These are phyloP conservation scores for Desoria tigrina DNA, from an alignment of 2,888 invertebrate species.

Conservation along the genomic window DNA sequence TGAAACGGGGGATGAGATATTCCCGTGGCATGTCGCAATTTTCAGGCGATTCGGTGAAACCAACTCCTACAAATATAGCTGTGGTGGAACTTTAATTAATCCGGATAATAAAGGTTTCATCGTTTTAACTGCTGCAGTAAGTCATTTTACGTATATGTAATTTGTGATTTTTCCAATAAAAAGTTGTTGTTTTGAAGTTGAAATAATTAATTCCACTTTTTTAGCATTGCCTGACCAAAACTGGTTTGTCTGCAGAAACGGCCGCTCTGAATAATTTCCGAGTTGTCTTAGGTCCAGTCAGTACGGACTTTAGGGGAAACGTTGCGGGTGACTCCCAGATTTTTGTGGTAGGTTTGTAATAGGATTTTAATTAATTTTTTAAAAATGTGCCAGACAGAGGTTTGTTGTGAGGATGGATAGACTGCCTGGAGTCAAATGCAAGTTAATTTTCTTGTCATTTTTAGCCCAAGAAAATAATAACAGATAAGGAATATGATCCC, in stretches of 20 bases:
- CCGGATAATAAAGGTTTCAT: conserved; percentile 42
- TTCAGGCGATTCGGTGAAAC: conserved; percentile 39
- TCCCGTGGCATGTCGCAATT: conserved; percentile 46
- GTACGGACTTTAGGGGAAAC: conserved; percentile 39
- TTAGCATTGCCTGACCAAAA: conserved; percentile 43
- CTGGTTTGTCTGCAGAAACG: conserved; percentile 32
- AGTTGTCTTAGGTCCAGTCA: conserved; percentile 41
- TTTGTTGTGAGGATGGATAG: not conserved
- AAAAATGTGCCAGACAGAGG: no score
- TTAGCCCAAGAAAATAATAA: conserved; percentile 37
- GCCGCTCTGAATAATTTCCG: conserved; percentile 27
- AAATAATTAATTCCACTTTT: not conserved
- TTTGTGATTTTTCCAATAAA: no score
- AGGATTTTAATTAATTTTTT: no score
- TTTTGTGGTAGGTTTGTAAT: conserved; percentile 31
- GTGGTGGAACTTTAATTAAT: conserved; percentile 43
- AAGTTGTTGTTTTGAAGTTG: not conserved
- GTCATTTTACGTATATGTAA: not conserved
- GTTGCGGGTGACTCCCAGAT: conserved; percentile 40
- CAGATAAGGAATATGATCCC: conserved; percentile 40
- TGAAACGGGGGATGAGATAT: conserved; percentile 40
- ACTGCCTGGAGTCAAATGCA: not conserved
- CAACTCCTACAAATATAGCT: conserved; percentile 31
- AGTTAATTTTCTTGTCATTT: conserved; percentile 7
- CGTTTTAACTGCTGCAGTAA: conserved; percentile 35